Evolutionary conservation across 2,113 vertebrate species (phyloP).

Genomic region (Mustelus asterias): DNA sequence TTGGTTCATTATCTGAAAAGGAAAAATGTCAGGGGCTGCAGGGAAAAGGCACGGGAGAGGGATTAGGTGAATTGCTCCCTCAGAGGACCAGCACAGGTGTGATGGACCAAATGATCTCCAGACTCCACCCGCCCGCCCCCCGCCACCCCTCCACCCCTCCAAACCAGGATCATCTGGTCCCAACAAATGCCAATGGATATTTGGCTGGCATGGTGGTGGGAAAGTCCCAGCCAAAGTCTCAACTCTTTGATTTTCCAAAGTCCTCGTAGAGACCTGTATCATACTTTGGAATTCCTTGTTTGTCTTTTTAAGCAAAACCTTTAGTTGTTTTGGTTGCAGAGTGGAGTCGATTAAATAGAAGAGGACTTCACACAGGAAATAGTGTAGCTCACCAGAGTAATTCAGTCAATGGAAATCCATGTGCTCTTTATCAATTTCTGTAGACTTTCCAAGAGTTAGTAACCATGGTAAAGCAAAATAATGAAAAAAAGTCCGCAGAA

Average conservation of each 20-base stretch:
- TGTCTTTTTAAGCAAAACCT: neutral
- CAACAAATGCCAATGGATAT: too few species aligned
- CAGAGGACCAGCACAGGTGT: neutral
- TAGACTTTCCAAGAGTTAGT: slow-evolving; percentile 1
- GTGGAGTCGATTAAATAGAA: neutral
- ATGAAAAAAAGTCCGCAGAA: neutral
- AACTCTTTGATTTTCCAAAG: neutral
- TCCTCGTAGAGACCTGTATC: neutral
- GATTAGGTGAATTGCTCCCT: neutral
- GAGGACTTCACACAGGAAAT: neutral
- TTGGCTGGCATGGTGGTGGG: too few species aligned
- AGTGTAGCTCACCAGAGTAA: neutral
- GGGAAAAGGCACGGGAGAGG: too few species aligned
- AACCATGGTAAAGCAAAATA: slow-evolving; percentile 20
- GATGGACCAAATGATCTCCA: neutral
- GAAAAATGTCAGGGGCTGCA: neutral
- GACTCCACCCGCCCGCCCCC: too few species aligned
- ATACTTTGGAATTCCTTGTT: neutral
- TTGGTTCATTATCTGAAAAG: neutral
- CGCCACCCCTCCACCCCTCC: too few species aligned
- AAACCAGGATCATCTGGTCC: too few species aligned
- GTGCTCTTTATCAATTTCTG: slow-evolving; percentile 3
- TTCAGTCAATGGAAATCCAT: neutral
- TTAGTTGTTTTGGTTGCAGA: neutral
- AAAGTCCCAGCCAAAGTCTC: neutral